Evolutionary conservation across 2,113 vertebrate genomes (phyloP).

Genomic region (Condylura cristata): DNA sequence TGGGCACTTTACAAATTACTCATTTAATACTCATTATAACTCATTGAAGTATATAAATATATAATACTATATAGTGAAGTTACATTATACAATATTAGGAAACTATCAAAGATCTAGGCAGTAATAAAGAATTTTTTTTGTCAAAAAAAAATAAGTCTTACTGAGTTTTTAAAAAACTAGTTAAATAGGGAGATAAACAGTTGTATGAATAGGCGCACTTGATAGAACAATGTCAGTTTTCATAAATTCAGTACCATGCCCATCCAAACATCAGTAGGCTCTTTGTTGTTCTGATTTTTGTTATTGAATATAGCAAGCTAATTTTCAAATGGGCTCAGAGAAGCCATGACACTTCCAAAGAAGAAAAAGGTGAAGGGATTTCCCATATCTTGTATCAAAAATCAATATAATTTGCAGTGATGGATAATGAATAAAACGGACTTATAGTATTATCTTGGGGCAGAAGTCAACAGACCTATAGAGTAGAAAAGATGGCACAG

Average conservation of each 20-base stretch:
- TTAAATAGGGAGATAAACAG: background rate
- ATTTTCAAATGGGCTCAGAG: background rate
- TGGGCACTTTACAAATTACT: background rate
- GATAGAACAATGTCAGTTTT: slow-evolving; percentile 1
- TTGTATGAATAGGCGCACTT: background rate
- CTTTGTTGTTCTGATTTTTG: background rate
- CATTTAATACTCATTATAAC: background rate
- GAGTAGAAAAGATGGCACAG: background rate
- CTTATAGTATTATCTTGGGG: background rate
- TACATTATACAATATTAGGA: background rate
- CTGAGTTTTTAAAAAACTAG: background rate
- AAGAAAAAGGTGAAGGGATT: background rate
- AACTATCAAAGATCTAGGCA: slow-evolving; percentile 4
- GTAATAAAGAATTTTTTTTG: background rate
- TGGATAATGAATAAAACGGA: background rate
- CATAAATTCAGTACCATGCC: background rate
- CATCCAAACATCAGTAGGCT: background rate
- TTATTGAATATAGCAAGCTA: background rate
- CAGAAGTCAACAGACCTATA: background rate
- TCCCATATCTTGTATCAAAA: slow-evolving; percentile 6
- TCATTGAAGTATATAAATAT: background rate
- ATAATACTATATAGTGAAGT: background rate
- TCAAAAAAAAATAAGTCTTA: background rate
- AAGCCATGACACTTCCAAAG: background rate
- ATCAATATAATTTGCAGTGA: background rate